Base-by-base conservation (phyloP, 2,797 vertebrate species). In the Syngnathus acus region DNA sequence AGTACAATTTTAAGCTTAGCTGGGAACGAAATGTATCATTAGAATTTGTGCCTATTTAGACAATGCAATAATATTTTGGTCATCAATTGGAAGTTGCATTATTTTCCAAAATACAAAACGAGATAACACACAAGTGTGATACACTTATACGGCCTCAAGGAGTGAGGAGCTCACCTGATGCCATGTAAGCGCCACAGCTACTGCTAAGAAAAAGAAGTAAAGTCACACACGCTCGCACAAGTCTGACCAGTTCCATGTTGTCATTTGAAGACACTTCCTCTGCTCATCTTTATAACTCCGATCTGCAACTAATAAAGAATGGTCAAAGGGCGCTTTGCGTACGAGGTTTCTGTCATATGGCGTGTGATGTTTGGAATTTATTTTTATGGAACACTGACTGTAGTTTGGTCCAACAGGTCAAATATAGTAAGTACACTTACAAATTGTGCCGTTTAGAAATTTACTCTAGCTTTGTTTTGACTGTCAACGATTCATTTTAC, bases 321-420 rank as follows among this genome's bases (percentile, higher is more conserved):
- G 89, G 82, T 82, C 91, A 92, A 93, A 92, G 91, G 83, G 83
- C 88, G 86, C n/a, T 23, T 55, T 62, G 65, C 53, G 54, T 68
- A 64, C 40, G 55, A 61, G 61, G 67, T 68, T 72, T 65, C 67
- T 68, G 60, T 67, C 53, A 43, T 64, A 62, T 45, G 42, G 40
- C 45, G 23, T 65, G 47, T 42, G n/a, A 64, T 65, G 19, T 57
- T 65, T 66, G 23, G 40, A 62, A 62, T 57, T 19, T 62, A 3
- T 48, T 67, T 51, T 39, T 65, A 53, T 21, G 19, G 38, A 11
- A 62, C n/a, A 9, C 19, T 21, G 19, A 51, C 50, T 1, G 21
- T 21, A 21, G 21, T 51, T 51, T 51, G 9, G 50, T 9, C 9
- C 8, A 51, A 51, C 8, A 51, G 45, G 45, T 14, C 13, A 16